Percentiles rank a stretch among this genome's conserved stretches.
These are phyloP conservation scores for Helobdella robusta DNA, from an alignment of 2,888 invertebrate species.

Conservation along the genomic window DNA sequence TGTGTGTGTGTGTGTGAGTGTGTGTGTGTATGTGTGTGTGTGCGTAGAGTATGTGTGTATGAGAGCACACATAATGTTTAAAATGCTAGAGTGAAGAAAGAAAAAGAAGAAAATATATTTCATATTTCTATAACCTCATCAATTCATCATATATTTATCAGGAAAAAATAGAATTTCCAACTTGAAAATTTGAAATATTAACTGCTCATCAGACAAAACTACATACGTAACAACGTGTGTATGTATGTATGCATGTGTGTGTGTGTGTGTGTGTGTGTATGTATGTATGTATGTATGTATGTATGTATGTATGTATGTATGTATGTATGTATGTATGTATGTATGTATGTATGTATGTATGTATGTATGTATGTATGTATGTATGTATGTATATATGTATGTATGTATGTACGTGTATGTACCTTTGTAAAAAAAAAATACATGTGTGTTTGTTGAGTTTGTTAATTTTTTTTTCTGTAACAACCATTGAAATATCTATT, in stretches of 20 bases:
- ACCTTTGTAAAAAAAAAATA: not conserved
- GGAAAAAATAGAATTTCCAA: too few relatives aligned
- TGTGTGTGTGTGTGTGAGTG: constrained; percentile 1
- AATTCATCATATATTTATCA: too few relatives aligned
- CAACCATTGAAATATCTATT: too few relatives aligned
- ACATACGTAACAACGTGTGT: not conserved
- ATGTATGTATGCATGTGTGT: constrained; percentile 3
- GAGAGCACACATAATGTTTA: not conserved
- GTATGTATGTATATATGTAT: not conserved
- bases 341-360: not conserved
- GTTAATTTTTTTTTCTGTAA: not conserved
- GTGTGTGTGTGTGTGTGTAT: constrained; percentile 3
- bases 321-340: not conserved
- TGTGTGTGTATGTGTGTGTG: constrained; percentile 3
- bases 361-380: not conserved
- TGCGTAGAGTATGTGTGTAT: not conserved
- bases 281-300: not conserved
- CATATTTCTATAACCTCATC: too few relatives aligned
- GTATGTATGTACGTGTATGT: not conserved
- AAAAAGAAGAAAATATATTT: not conserved
- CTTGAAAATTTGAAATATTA: too few relatives aligned
- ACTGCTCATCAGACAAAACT: too few relatives aligned
- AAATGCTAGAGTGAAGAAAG: not conserved
- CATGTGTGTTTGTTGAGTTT: not conserved
- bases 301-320: not conserved